Evolutionary conservation across 2,888 invertebrate genomes (phyloP), one percentile per base, ranked within the genome.

Genomic region (Leptura quadrifasciata): DNA sequence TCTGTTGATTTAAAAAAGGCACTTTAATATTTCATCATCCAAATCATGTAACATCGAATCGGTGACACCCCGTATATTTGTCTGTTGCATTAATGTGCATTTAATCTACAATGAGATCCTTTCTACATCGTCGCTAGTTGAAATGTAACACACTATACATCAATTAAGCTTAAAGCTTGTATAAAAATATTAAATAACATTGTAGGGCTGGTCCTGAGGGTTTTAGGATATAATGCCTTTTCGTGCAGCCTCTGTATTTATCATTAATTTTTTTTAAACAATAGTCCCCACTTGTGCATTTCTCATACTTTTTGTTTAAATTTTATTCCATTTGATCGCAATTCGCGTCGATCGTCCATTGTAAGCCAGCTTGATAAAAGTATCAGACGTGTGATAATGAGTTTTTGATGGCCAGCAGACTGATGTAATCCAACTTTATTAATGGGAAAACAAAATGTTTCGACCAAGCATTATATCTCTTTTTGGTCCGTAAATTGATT

Each of bases 401-500:
- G 79, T 69, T 80, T 78, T 80, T 78, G 79, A 80, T 80, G 78
- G 79, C 75, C 52, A 73, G 52, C 76, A 74, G 73, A 78, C 75
- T 67, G 76, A 64, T 61, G 71, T 80, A 78, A 80, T 80, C 79
- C 79, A 75, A 73, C 75, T 78, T 76, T 78, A 78, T 78, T 80
- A 80, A 80, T 80, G 79, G 70, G 74, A 78, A 80, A 80, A 80
- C 73, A 79, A 79, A 79, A 79, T 75, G 75, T 76, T 79, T 68
- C n/a, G 5, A 17, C 39, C 9, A 12, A 63, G 2, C 31, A n/a
- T 35, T 63, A 35, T 39, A 15, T 63, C 63, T 1, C 63, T n/a
- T n/a, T 27, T 39, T 63, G 35, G 35, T 15, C 39, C 39, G 10
- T 18, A 31, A 63, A 63, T 63, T 63, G 24, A 18, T 63, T 63